Evolutionary conservation across 2,797 vertebrate species (phyloP).

Genomic region (Sebastes cheni): DNA sequence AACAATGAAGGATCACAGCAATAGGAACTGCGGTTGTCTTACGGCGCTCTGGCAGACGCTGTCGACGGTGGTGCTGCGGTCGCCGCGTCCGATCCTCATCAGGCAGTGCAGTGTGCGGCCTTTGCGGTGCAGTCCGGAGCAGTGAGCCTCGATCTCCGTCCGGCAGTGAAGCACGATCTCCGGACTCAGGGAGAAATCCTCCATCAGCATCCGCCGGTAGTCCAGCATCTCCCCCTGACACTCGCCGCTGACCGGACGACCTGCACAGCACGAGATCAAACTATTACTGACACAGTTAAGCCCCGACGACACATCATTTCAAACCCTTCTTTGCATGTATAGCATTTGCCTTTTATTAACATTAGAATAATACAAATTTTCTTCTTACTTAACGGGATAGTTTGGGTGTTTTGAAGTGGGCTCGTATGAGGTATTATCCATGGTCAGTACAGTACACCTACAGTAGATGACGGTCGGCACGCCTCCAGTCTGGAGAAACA

Average conservation of each 20-base stretch:
- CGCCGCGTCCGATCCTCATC: constrained; percentile 89
- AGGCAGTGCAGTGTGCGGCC: constrained; percentile 94
- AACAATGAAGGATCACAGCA: background rate
- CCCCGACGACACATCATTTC: background rate
- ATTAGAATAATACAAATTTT: background rate
- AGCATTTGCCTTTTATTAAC: background rate
- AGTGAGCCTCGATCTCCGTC: constrained; percentile 92
- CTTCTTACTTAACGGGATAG: background rate
- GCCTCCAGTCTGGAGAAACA: no score
- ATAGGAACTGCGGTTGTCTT: constrained; percentile 32
- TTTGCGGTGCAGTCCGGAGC: constrained; percentile 92
- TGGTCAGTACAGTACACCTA: no score
- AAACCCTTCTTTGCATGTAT: background rate
- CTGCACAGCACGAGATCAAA: background rate
- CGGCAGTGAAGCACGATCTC: constrained; percentile 96
- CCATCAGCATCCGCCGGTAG: constrained; percentile 96
- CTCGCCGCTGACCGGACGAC: constrained; percentile 74
- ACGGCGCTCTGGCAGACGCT: constrained; percentile 91
- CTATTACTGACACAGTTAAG: background rate
- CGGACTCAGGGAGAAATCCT: constrained; percentile 94
- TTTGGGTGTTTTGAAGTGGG: no score
- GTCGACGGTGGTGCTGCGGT: constrained; percentile 87
- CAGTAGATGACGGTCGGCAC: no score
- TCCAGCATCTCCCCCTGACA: constrained; percentile 95
- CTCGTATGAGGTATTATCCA: no score